These are phyloP conservation scores for Nemurella pictetii DNA, from an alignment of 2,888 invertebrate species.

Conservation along the genomic window DNA sequence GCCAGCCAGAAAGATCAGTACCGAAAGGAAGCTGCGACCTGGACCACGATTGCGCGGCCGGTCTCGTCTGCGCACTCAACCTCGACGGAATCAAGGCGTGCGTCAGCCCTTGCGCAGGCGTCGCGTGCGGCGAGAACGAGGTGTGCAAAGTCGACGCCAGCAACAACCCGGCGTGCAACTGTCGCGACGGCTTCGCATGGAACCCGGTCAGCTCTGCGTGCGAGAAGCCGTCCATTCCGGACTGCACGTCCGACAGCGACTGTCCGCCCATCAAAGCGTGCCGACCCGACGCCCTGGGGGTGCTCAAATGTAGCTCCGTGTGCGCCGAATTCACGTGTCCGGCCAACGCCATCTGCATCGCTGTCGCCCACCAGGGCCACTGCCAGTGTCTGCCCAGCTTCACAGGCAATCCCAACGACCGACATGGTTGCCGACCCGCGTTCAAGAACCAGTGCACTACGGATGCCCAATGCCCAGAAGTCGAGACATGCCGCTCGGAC, in stretches of 20 bases:
- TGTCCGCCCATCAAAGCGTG: constrained; percentile 74
- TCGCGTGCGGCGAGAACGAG: constrained; percentile 83
- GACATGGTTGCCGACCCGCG: constrained; percentile 78
- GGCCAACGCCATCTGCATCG: constrained; percentile 78
- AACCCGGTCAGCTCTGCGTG: constrained; percentile 80
- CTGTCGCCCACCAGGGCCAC: constrained; percentile 70
- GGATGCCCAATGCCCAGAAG: constrained; percentile 82
- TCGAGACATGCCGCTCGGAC: constrained; percentile 72
- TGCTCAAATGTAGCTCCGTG: constrained; percentile 77
- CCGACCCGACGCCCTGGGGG: constrained; percentile 80
- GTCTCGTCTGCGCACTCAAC: constrained; percentile 69
- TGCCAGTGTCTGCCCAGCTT: constrained; percentile 85
- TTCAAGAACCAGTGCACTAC: constrained; percentile 75
- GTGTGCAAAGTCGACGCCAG: constrained; percentile 68
- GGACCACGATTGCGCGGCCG: constrained; percentile 72
- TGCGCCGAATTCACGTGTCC: constrained; percentile 85
- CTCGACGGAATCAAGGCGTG: constrained; percentile 70
- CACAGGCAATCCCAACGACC: constrained; percentile 86
- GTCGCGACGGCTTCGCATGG: constrained; percentile 77
- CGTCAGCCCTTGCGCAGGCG: constrained; percentile 75
- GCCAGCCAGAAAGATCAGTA: constrained; percentile 68
- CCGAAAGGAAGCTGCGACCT: constrained; percentile 65
- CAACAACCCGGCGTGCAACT: constrained; percentile 76
- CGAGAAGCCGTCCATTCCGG: constrained; percentile 85
- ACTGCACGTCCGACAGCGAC: constrained; percentile 71